A percentile compares a stretch with the other conserved stretches of the same genome.
Evolutionary conservation across 1,140 invertebrate genomes (phyloP).

Genomic region (Copidosoma floridanum): DNA sequence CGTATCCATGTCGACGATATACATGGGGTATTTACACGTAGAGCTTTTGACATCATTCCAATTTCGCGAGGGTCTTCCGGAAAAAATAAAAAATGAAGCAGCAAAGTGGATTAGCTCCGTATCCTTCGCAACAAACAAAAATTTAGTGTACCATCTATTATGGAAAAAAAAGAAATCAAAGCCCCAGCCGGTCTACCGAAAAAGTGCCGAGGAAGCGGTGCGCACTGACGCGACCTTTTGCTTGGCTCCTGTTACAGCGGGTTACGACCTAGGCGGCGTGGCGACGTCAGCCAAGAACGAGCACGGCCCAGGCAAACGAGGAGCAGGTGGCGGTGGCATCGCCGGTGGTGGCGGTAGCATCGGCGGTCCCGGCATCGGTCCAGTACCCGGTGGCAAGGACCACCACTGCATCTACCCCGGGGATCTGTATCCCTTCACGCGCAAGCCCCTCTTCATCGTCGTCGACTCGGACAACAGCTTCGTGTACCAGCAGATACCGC

Average conservation of each 20-base stretch:
- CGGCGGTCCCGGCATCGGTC: slow-evolving; percentile 72
- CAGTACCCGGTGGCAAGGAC: slow-evolving; percentile 68
- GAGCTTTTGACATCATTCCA: too few species aligned
- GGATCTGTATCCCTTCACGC: slow-evolving; percentile 87
- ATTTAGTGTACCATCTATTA: too few species aligned
- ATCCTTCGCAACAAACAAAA: too few species aligned
- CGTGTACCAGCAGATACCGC: slow-evolving; percentile 89
- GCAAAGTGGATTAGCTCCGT: too few species aligned
- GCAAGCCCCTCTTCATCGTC: slow-evolving; percentile 89
- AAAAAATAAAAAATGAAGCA: too few species aligned
- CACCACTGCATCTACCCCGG: slow-evolving; percentile 89
- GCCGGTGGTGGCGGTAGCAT: slow-evolving; percentile 75
- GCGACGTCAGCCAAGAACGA: slow-evolving; percentile 83
- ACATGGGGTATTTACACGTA: too few species aligned
- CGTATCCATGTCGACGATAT: too few species aligned
- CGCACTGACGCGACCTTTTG: slow-evolving; percentile 39
- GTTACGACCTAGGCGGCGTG: slow-evolving; percentile 90
- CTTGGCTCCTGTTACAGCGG: slow-evolving; percentile 60
- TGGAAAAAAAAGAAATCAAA: too few species aligned
- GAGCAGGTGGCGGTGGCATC: slow-evolving; percentile 79
- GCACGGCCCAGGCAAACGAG: slow-evolving; percentile 65
- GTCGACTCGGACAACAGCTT: slow-evolving; percentile 95
- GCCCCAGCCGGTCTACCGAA: too few species aligned
- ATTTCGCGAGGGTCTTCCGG: too few species aligned
- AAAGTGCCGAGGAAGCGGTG: slow-evolving; percentile 24